Evolutionary conservation across 1,140 invertebrate genomes (phyloP).

Genomic region (Zophobas atratus): DNA sequence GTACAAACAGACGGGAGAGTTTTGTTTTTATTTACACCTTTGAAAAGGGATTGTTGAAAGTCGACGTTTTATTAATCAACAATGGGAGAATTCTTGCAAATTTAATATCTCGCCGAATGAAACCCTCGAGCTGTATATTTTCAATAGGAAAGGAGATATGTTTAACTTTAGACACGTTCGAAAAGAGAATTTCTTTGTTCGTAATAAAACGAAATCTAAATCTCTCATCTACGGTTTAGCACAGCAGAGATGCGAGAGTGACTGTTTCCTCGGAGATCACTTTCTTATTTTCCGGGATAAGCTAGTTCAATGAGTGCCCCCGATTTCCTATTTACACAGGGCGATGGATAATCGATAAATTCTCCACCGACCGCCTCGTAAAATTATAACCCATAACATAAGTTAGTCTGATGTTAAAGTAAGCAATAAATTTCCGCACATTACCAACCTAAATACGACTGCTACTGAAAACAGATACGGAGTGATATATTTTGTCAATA

Average conservation of each 20-base stretch:
- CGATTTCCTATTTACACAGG: conserved; percentile 46
- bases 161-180: conserved; percentile 11
- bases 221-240: conserved; percentile 42
- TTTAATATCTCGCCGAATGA: conserved; percentile 1
- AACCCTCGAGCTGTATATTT: conserved; percentile 13
- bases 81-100: background rate
- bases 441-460: conserved; percentile 29
- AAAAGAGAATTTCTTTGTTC: conserved; percentile 19
- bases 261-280: conserved; percentile 42
- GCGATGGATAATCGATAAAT: conserved; percentile 45
- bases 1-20: background rate
- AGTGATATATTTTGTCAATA: conserved; percentile 36
- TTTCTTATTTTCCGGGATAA: conserved; percentile 47
- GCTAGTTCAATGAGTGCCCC: conserved; percentile 45
- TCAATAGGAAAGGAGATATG: background rate
- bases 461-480: conserved; percentile 12
- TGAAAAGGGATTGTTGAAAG: conserved; percentile 1
- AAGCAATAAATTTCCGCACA: conserved; percentile 31
- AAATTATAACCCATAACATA: conserved; percentile 48
- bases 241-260: conserved; percentile 37
- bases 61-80: conserved; percentile 6
- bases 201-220: conserved; percentile 37
- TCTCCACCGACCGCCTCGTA: conserved; percentile 37
- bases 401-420: conserved; percentile 35
- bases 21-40: background rate